Evolutionary conservation across 2,113 vertebrate genomes (phyloP), one percentile per base, ranked within the genome.

Genomic region (Hippoglossus stenolepis): DNA sequence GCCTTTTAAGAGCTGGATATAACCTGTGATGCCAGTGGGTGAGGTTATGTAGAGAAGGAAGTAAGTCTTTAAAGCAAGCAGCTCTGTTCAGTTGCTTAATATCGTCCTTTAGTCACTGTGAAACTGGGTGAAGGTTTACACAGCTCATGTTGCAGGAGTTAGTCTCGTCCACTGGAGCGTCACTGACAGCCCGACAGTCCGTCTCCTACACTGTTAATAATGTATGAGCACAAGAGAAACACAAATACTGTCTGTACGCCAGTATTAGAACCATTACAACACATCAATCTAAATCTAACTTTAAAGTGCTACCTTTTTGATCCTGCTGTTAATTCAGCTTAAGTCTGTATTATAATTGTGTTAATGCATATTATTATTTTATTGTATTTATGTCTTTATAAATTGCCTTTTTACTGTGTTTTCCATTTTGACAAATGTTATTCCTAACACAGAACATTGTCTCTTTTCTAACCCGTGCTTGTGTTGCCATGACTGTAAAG

Each of bases 81-180:
- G 35, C 43, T 45, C n/a, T 26, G 7, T n/a, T 54, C 43, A 43
- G 14, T n/a, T 45, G 2, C 31, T 45, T 47, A 21, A n/a, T 23
- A 26, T 54, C 38, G 9, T 24, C 58, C 5, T 9, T 69, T 6
- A 20, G 11, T 49, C 45, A 5, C 15, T 17, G 45, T 49, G 45
- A 24, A 82, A 82, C 18, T 68, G 58, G 79, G 76, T 70, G 49
- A 82, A 80, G 60, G 86, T 79, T 79, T 17, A 58, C 24, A 9
- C 12, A 40, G 75, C 72, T 87, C 78, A 64, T 60, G 59, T 76
- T 87, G 14, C 74, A 65, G 21, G 6, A 12, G n/a, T 31, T 12
- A 58, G 49, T 5, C 40, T 80, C 17, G 2, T 9, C 28, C 2
- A 0, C 31, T 24, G 24, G 28, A 67, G 57, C 51, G 14, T 28